Conservation (phyloP, 2,888 invertebrate genomes). For the Philopedon plagiatum region DNA sequence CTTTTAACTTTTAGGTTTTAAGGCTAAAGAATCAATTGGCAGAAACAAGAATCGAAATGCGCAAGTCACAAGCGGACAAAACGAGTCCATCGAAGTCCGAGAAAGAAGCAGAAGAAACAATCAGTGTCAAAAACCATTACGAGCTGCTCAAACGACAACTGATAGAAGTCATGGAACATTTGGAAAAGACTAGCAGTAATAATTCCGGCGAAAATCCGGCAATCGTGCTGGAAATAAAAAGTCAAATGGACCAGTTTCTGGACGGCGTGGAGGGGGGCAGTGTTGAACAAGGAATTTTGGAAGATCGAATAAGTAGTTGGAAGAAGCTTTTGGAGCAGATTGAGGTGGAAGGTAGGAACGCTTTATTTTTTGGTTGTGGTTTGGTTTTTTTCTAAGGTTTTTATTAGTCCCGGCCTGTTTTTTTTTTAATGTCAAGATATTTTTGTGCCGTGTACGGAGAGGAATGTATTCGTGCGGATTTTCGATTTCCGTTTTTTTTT, state of each 20-base stretch:
- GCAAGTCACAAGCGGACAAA: constrained; percentile 31
- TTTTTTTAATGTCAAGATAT: constrained; percentile 6
- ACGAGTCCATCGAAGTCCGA: constrained; percentile 25
- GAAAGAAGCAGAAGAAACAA: constrained; percentile 28
- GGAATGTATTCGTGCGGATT: no score
- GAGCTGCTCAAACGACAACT: constrained; percentile 53
- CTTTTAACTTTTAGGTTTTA: constrained; percentile 29
- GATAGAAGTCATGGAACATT: constrained; percentile 51
- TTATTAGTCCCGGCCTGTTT: no score
- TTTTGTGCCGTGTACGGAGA: no score
- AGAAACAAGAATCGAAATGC: constrained; percentile 51
- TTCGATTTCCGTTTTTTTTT: no score
- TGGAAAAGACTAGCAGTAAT: constrained; percentile 41
- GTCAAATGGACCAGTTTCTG: constrained; percentile 51
- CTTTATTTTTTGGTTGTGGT: neutral
- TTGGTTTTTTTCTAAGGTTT: no score
- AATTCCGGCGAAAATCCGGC: constrained; percentile 26
- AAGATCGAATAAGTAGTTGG: constrained; percentile 52
- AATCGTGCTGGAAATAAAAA: constrained; percentile 38
- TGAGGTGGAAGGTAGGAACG: constrained; percentile 15
- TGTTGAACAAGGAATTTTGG: constrained; percentile 48
- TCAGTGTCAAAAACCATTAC: constrained; percentile 51
- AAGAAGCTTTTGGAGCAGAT: constrained; percentile 46
- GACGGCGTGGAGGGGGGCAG: constrained; percentile 31
- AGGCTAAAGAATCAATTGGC: constrained; percentile 52